These are phyloP conservation scores for Cryptoblepharus egeriae DNA, from an alignment of 2,797 vertebrate species.

Conservation along the genomic window DNA sequence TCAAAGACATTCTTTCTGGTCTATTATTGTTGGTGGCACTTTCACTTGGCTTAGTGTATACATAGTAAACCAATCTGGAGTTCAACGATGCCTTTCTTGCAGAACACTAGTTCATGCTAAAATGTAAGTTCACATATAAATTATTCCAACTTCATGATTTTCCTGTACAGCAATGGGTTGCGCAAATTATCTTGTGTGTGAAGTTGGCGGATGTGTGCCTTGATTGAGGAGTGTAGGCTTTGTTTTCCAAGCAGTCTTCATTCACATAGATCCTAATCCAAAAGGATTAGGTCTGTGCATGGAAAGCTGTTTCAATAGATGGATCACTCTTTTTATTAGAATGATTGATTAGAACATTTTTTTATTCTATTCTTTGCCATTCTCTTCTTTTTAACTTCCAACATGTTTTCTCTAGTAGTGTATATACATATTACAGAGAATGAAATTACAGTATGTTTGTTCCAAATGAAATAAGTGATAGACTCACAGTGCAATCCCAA, in stretches of 20 bases:
- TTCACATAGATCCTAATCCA: too few relatives aligned
- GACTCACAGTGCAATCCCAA: too few relatives aligned
- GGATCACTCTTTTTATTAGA: too few relatives aligned
- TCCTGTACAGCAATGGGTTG: neutral
- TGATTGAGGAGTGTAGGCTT: neutral
- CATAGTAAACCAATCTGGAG: conserved; percentile 92
- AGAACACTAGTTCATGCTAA: conserved; percentile 88
- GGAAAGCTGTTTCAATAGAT: too few relatives aligned
- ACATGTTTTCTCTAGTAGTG: too few relatives aligned
- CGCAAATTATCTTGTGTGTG: neutral
- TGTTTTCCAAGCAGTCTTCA: neutral
- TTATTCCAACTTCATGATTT: neutral
- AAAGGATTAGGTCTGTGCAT: too few relatives aligned
- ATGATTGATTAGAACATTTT: too few relatives aligned
- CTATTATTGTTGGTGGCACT: conserved; percentile 85
- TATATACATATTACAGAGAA: too few relatives aligned
- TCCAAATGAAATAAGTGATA: too few relatives aligned
- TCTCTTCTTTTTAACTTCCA: too few relatives aligned
- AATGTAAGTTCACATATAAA: conserved; percentile 81
- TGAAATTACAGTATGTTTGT: too few relatives aligned
- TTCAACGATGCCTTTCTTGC: conserved; percentile 95
- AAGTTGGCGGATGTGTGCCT: neutral
- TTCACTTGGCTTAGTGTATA: conserved; percentile 91
- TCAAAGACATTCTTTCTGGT: conserved; percentile 95
- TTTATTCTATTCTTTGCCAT: too few relatives aligned